Evolutionary conservation across 2,888 invertebrate genomes (phyloP), one percentile per base, ranked within the genome.

Genomic region (Falcaria lacertinaria): DNA sequence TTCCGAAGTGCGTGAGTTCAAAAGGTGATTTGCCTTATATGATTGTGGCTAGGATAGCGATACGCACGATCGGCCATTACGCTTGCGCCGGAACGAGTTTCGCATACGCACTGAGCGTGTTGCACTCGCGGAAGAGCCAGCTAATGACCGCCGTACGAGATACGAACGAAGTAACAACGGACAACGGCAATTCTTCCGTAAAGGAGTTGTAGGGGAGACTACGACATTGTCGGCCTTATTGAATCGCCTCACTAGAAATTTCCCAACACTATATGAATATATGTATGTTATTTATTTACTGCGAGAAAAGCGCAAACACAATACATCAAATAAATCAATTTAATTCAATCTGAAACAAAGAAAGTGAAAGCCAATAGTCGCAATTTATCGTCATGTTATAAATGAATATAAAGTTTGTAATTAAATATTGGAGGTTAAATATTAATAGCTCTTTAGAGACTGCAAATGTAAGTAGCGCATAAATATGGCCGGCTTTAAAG

Each of bases 41-140:
- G 52, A 51, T 55, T 52, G 3, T 11, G 11, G 54, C 50, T 48
- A 48, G 51, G 52, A 52, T 59, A 48, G 58, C 57, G 77, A 76
- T 73, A 73, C 69, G 74, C 74, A 69, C 63, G 73, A 74, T 71
- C 64, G 64, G 48, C 59, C 60, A 77, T 77, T 75, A 76, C 68
- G 70, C 71, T 68, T 71, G 62, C 51, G 57, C 50, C 54, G 64
- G 67, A 71, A 74, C 74, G 49, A 62, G 72, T 68, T 74, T 59
- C 52, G 58, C 58, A 61, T 55, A 57, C 47, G 52, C 52, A 28
- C 39, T 38, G 38, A 47, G 38, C 44, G 50, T 47, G 28, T 47
- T 43, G 40, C 46, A 49, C 49, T 51, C 43, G 49, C 60, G 59
- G 63, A 60, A 67, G 61, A 57, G 47, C 42, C 51, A 49, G 41